These are phyloP conservation scores for Numenius phaeopus DNA, from an alignment of 2,797 vertebrate species.

Conservation along the genomic window DNA sequence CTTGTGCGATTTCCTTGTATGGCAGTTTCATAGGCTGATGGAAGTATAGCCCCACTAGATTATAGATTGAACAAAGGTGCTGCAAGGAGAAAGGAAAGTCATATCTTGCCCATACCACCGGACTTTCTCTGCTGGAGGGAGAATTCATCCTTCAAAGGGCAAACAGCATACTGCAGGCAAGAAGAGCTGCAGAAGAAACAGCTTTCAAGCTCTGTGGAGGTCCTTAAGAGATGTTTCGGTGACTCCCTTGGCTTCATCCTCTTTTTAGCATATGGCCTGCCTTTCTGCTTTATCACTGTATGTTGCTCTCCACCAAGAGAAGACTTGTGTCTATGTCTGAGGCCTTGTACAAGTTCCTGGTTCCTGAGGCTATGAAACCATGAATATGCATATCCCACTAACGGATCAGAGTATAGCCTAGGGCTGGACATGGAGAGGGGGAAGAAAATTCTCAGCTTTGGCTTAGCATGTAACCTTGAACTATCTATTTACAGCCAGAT, in stretches of 20 bases:
- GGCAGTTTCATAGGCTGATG: neutral
- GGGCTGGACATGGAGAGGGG: neutral
- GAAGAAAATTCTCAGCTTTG: conserved; percentile 20
- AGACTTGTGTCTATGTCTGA: conserved; percentile 3
- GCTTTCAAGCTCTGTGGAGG: conserved; percentile 11
- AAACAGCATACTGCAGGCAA: conserved; percentile 24
- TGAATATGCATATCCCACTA: conserved; percentile 33
- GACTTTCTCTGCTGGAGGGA: neutral
- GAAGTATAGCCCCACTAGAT: neutral
- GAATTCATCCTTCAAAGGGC: conserved; percentile 38
- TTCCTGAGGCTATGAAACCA: conserved; percentile 43
- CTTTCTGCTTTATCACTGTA: neutral
- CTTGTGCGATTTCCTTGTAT: neutral
- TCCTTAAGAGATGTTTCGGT: neutral
- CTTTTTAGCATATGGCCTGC: neutral
- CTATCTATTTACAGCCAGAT: neutral
- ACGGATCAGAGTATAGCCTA: conserved; percentile 39
- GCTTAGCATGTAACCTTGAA: neutral
- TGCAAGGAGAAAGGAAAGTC: neutral
- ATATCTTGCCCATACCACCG: neutral
- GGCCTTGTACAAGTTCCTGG: neutral
- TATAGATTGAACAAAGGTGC: neutral
- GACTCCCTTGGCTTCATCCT: neutral
- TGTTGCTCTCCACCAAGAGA: neutral
- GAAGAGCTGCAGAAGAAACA: conserved; percentile 3